Base-by-base conservation (phyloP, 2,888 invertebrate species). In the Mesorhabditis spiculigera region DNA sequence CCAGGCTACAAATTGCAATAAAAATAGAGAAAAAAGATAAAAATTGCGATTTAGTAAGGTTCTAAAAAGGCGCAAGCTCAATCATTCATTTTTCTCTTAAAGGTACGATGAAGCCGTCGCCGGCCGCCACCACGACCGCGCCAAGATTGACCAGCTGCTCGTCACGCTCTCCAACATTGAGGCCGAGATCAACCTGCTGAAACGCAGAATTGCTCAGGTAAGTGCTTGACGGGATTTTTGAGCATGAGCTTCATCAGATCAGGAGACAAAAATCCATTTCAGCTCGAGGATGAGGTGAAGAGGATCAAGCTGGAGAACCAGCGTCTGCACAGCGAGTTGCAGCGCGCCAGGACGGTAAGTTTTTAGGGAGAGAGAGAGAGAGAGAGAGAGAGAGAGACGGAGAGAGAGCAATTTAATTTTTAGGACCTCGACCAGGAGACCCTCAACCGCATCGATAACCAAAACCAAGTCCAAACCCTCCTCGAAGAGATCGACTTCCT, bases 371-470 rank as follows among this genome's bases (percentile, higher is more conserved):
- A 44, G 16, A 8, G 28, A 28, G 28, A 28, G 28, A 28, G 28
- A 28, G 28, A 28, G 28, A 28, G 28, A 28, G 28, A 28, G 28
- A 28, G 28, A 28, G 28, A 28, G 28, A 28, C 1, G 3, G 28
- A 28, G 28, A 28, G 28, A 10, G 8, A 41, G 8, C 16, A 43
- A 63, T 16, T 6, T 43, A 4, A 5, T 58, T 75, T 78, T 45
- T 81, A 88, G 87, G 87, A 88, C 74, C 78, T 88, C 75, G 88
- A 88, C 81, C 87, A 87, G 74, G 88, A 88, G 82, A 88, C 88
- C 4, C 80, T 89, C 74, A 86, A 85, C 74, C 86, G 88, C 68
- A 86, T 89, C 74, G 87, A 88, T 71, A 87, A 88, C 61, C 88
- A 88, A 78, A 88, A 88, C 81, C 86, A 82, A 66, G 85, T 87